Conservation (phyloP, 2,797 vertebrate genomes). For the Alcedo quadribrachys region DNA sequence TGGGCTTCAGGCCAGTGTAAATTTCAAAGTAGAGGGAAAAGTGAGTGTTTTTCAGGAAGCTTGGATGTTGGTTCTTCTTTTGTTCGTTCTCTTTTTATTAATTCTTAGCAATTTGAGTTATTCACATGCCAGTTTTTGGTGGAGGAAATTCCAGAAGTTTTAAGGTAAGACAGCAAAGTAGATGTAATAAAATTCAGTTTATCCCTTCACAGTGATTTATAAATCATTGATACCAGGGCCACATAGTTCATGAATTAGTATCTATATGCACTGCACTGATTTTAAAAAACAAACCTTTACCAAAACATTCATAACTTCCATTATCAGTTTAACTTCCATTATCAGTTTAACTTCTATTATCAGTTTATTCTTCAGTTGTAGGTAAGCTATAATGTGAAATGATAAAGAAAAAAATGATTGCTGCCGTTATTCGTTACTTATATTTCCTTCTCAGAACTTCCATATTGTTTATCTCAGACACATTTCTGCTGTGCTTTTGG, state of each 20-base stretch:
- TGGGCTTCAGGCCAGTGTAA: conserved; percentile 46
- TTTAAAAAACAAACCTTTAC: background rate
- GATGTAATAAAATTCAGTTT: background rate
- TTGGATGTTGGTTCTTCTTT: background rate
- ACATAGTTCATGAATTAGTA: background rate
- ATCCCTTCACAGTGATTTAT: background rate
- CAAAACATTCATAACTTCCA: background rate
- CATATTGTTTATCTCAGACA: background rate
- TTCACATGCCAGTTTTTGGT: background rate
- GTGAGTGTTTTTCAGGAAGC: background rate
- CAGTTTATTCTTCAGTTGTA: background rate
- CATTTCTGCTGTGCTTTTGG: background rate
- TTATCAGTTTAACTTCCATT: background rate
- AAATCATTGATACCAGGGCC: background rate
- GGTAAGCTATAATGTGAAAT: background rate
- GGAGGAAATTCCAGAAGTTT: background rate
- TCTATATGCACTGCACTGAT: background rate
- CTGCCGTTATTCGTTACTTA: background rate
- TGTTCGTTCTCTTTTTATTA: conserved; percentile 21
- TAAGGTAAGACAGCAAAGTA: background rate
- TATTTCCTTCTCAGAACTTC: background rate
- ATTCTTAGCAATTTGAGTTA: background rate
- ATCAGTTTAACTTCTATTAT: background rate
- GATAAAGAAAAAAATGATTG: background rate
- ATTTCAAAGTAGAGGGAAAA: conserved; percentile 8